Evolutionary conservation across 2,113 vertebrate genomes (phyloP), one percentile per base, ranked within the genome.

Genomic region (Sakesphorus luctuosus): DNA sequence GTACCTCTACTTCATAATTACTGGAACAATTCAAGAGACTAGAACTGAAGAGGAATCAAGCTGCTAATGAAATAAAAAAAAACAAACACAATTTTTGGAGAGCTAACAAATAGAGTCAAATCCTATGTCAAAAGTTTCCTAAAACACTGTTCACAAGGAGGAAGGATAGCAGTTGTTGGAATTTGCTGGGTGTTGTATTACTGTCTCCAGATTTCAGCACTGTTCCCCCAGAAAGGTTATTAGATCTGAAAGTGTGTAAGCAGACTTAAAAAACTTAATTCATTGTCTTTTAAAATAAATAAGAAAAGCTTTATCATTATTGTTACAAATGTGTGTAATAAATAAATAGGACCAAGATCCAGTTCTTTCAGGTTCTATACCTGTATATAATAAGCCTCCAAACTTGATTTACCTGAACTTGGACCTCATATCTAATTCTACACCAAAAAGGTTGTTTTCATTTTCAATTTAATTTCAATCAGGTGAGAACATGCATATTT

Each of bases 1-100:
- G 47, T n/a, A 79, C 63, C 58, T 90, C 69, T 95, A 90, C 91
- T 97, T 97, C 78, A 83, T 85, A 95, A 93, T 92, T 97, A 95
- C 87, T 93, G 82, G 68, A 96, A 86, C 14, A 65, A 82, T 36
- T 62, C 16, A 93, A 73, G 69, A 93, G 56, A 79, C 53, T 89
- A 83, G 80, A 97, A 97, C 55, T 75, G 92, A 97, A 96, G 44
- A 81, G 47, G 69, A 87, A 87, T 93, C 69, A 95, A 94, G 61
- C 26, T 94, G 89, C 94, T 56, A 93, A 94, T 59, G 50, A 43
- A 73, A 90, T 81, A 73, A 55, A n/a, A 35, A 35, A n/a, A 8
- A 16, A 21, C 13, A n/a, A 10, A 36, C 24, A 4, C 24, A 75
- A 21, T 40, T 81, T 96, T 53, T 55, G 59, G 62, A 65, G 61